Conservation (phyloP, 2,888 invertebrate genomes). For the Drosophila falleni region DNA sequence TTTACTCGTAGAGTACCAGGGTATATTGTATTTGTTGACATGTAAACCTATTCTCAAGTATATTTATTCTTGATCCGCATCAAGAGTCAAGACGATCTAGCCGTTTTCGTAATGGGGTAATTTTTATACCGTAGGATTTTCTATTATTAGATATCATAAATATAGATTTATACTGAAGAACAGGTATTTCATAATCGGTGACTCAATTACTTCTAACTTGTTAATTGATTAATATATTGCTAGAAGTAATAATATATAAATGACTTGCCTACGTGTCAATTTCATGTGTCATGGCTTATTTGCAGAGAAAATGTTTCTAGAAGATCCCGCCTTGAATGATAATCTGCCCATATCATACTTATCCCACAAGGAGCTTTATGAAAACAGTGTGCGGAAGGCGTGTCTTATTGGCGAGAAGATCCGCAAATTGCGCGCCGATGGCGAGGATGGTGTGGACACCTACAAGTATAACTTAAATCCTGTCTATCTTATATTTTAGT, state of each 20-base stretch:
- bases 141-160: too few relatives aligned
- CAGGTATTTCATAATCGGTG: background rate
- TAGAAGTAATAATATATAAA: background rate
- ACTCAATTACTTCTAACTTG: background rate
- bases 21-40: too few relatives aligned
- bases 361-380: slow-evolving; percentile 94
- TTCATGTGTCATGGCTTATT: background rate
- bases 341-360: slow-evolving; percentile 90
- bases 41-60: too few relatives aligned
- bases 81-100: too few relatives aligned
- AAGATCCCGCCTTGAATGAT: slow-evolving; percentile 89
- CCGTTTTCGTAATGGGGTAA: too few relatives aligned
- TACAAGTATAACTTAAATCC: slow-evolving; percentile 87
- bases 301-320: slow-evolving; percentile 84
- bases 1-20: background rate
- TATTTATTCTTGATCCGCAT: too few relatives aligned
- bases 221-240: slow-evolving; percentile 5
- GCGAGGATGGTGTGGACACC: slow-evolving; percentile 91
- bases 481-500: too few relatives aligned
- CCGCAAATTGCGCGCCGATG: slow-evolving; percentile 89
- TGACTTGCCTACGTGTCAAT: background rate
- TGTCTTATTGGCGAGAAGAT: slow-evolving; percentile 88
- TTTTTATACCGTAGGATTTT: too few relatives aligned
- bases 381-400: slow-evolving; percentile 90
- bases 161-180: background rate